Base-by-base conservation (phyloP, 2,113 vertebrate genomes). In the Ploceus nigricollis region DNA sequence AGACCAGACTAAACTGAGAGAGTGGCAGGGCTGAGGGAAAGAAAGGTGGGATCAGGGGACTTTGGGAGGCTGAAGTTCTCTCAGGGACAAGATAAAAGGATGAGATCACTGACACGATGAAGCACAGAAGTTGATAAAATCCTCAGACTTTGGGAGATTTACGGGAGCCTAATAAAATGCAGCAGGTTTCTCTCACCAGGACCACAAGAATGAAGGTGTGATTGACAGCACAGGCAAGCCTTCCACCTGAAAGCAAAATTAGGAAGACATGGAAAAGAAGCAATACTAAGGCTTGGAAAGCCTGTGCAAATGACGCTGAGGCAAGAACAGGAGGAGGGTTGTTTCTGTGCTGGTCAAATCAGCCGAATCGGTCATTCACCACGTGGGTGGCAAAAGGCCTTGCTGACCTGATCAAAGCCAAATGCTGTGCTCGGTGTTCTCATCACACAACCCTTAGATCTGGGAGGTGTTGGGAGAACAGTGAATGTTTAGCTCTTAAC, bases 341-440 rank as follows among this genome's bases (percentile, higher is more conserved):
- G 18, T 63, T 57, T 57, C 60, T 17, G 6, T 85, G 70, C n/a
- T 60, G 37, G 2, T 64, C 1, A 1, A 20, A 63, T 85, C 48
- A 50, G 30, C 33, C 2, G 6, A 54, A 54, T 19, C 0, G 2
- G 21, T 57, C 66, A 13, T 15, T 64, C 61, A 28, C 15, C 12
- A 19, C 0, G 0, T 57, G 40, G 11, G 11, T 39, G 23, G n/a
- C 39, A n/a, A 65, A 79, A 54, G 40, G 20, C 39, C 48, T 80
- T 57, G 58, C n/a, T 77, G n/a, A 56, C 44, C 31, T 68, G 45
- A 56, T 25, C 48, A 57, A 86, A 88, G 35, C 42, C 37, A 42
- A 76, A 21, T 1, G 0, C 19, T 1, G 0, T 1, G 1, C 39
- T 61, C 0, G 0, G 12, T 33, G 45, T 39, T 76, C 10, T 63